Evolutionary conservation across 2,888 invertebrate genomes (phyloP), one percentile per base, ranked within the genome.

Genomic region (Eugnorisma glareosa): DNA sequence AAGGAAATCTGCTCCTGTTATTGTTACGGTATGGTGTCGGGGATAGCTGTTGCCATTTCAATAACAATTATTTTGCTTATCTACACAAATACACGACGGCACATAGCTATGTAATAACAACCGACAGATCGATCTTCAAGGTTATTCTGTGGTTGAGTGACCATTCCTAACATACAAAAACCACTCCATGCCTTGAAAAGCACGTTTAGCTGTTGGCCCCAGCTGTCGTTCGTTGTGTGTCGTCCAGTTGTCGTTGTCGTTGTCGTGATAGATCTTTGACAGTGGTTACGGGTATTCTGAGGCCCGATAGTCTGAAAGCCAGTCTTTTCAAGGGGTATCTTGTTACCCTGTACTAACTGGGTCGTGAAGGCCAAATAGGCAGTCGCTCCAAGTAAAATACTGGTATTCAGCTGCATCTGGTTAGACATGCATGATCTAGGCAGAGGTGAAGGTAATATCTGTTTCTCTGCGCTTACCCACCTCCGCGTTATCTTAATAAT

Each of bases 1-100:
- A 86, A 84, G 76, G 73, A 81, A 73, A 13, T 6, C 43, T 24
- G 1, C 8, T 21, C 24, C 1, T 21, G 37, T 72, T 68, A 61
- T 74, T 63, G 18, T 73, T 5, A n/a, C 28, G 1, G 59, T 8
- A 18, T 15, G 31, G 18, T 40, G 13, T 28, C 15, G 5, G 35
- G 24, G 40, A 63, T 70, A 51, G 18, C 43, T 79, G 48, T 63
- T 77, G 24, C 8, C 8, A 54, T 54, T 70, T 4, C 21, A 71
- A 72, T 40, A 45, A 28, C 28, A 35, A 31, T 21, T n/a, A 37
- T 48, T 63, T 37, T 24, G 8, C 18, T 18, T 59, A 8, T 18
- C 18, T 8, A 31, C 7, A 59, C 18, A 31, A 31, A 31, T 59
- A 59, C 54, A 28, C 28, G 2, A 57, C 18, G 31, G 18, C 28